Conservation (phyloP, 2,797 vertebrate genomes). For the Mus minutoides region DNA sequence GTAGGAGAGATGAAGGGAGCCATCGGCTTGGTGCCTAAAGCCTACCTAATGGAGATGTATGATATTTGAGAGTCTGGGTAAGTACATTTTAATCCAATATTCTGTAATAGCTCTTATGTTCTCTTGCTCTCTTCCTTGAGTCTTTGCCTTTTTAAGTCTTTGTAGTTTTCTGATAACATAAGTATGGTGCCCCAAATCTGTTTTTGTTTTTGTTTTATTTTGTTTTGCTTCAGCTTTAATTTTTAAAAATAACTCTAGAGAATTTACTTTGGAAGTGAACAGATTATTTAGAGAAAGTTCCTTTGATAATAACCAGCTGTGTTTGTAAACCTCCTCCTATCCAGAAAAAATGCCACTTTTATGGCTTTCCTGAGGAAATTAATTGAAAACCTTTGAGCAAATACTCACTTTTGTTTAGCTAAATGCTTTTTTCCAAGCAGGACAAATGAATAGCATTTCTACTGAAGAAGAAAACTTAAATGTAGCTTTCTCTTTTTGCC, state of each 20-base stretch:
- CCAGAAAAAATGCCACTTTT: constrained; percentile 53
- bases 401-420: constrained; percentile 69
- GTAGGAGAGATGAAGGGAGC: constrained; percentile 97
- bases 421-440: constrained; percentile 81
- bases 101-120: constrained; percentile 90
- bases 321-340: not conserved
- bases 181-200: constrained; percentile 78
- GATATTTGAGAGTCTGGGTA: constrained; percentile 91
- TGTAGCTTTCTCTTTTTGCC: constrained; percentile 62
- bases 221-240: constrained; percentile 74
- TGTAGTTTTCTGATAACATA: constrained; percentile 86
- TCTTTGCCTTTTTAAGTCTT: constrained; percentile 88
- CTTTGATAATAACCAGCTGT: constrained; percentile 63
- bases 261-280: constrained; percentile 81
- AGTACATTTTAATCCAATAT: constrained; percentile 93
- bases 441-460: constrained; percentile 77
- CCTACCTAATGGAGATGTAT: constrained; percentile 97
- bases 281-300: constrained; percentile 74
- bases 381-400: constrained; percentile 1
- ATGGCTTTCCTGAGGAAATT: constrained; percentile 57
- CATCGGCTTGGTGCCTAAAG: constrained; percentile 98
- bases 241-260: constrained; percentile 78
- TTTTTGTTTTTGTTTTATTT: not conserved
- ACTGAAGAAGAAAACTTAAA: constrained; percentile 69
- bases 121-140: constrained; percentile 88